Percentiles rank a stretch among this genome's conserved stretches.
Conservation (phyloP, 1,140 invertebrate genomes). For the Physella acuta region DNA sequence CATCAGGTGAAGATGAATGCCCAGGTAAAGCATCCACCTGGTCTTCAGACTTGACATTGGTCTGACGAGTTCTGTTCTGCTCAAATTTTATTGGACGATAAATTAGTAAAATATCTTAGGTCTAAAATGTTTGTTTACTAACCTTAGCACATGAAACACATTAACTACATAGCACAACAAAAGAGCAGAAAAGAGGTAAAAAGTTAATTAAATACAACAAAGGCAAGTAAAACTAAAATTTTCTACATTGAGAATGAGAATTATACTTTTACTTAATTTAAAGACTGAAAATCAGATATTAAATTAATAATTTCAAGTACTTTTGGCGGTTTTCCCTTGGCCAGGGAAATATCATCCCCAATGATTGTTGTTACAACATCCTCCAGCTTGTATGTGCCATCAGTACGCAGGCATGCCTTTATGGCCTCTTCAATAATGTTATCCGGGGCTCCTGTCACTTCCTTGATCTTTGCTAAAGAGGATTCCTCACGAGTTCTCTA, state of each 20-base stretch:
- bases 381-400: constrained; percentile 49
- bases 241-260: too few species aligned
- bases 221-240: too few species aligned
- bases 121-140: background rate
- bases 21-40: constrained; percentile 7
- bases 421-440: constrained; percentile 49
- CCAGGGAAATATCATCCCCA: constrained; percentile 33
- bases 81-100: background rate
- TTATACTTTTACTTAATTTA: too few species aligned
- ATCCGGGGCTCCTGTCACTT: constrained; percentile 53
- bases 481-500: constrained; percentile 30
- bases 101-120: background rate
- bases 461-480: constrained; percentile 38
- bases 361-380: constrained; percentile 51
- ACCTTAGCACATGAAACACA: background rate
- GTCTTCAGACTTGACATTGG: constrained; percentile 2
- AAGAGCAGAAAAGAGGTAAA: background rate
- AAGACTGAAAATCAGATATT: too few species aligned
- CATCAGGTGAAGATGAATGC: constrained; percentile 4
- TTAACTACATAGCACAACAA: background rate
- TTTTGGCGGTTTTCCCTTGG: too few species aligned
- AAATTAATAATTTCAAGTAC: too few species aligned
- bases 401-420: constrained; percentile 44
- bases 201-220: background rate
- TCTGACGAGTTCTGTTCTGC: background rate